Evolutionary conservation across 2,113 vertebrate genomes (phyloP).

Genomic region (Holacanthus passer): DNA sequence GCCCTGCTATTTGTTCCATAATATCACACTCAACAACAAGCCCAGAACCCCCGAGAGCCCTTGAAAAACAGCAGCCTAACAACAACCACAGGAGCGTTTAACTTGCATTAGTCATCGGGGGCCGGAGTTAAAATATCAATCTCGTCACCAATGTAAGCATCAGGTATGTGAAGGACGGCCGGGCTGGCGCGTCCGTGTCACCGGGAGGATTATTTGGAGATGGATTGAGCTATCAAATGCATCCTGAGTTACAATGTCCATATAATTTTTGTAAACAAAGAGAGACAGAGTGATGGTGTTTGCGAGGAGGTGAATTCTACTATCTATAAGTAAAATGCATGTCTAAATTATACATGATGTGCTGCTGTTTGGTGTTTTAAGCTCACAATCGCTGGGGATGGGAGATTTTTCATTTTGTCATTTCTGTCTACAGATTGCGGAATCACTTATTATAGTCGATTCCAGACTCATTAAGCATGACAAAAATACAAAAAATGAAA

Average conservation of each 20-base stretch:
- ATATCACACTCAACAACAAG: conserved; percentile 81
- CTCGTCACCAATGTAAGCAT: conserved; percentile 37
- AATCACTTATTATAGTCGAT: background rate
- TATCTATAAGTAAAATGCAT: background rate
- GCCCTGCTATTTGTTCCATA: conserved; percentile 79
- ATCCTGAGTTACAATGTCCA: conserved; percentile 15
- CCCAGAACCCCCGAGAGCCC: conserved; percentile 74
- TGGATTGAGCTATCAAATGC: conserved; percentile 37
- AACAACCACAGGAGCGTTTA: conserved; percentile 78
- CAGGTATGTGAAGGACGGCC: conserved; percentile 48
- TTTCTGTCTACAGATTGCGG: background rate
- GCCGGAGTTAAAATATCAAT: conserved; percentile 70
- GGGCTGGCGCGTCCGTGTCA: conserved; percentile 28
- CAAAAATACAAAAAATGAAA: background rate
- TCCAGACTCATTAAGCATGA: background rate
- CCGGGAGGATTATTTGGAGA: conserved; percentile 39
- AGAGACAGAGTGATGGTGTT: background rate
- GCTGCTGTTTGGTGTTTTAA: background rate
- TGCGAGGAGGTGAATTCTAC: conserved; percentile 17
- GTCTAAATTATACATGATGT: background rate
- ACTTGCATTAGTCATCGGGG: conserved; percentile 70
- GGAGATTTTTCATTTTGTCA: background rate
- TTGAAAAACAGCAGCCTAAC: conserved; percentile 78
- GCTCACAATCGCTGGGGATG: background rate
- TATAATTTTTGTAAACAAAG: conserved; percentile 30